A percentile compares a stretch with the other conserved stretches of the same genome.
Conservation (phyloP, 1,140 invertebrate species). For the Neodiprion virginianus region DNA sequence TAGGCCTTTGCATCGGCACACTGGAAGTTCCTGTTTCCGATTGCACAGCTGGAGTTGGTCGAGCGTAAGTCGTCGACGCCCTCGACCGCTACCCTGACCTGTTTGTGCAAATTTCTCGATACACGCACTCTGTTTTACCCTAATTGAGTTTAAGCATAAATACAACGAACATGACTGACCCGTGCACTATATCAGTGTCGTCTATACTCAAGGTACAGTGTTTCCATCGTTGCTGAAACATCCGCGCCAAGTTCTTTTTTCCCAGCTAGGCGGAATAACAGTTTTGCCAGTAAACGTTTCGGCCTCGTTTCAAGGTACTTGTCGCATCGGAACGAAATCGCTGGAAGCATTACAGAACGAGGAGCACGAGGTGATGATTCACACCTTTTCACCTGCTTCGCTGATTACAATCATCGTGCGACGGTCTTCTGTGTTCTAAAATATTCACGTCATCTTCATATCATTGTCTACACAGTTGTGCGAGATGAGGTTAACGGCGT, state of each 20-base stretch:
- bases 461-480: background rate
- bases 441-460: too few relatives aligned
- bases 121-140: slow-evolving; percentile 1
- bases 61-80: slow-evolving; percentile 50
- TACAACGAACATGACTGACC: background rate
- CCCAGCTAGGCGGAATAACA: background rate
- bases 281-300: too few relatives aligned
- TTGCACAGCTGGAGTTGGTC: slow-evolving; percentile 36
- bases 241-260: background rate
- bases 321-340: too few relatives aligned
- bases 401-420: too few relatives aligned
- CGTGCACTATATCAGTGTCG: background rate
- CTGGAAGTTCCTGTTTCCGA: background rate
- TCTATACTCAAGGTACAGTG: background rate
- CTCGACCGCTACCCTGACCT: slow-evolving; percentile 46
- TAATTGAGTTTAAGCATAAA: background rate
- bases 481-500: slow-evolving; percentile 35
- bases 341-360: too few relatives aligned
- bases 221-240: background rate
- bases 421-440: too few relatives aligned
- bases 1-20: background rate
- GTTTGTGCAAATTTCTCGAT: slow-evolving; percentile 12
- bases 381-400: too few relatives aligned
- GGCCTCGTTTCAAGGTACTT: too few relatives aligned
- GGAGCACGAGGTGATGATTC: too few relatives aligned